Percentiles rank a stretch among this genome's conserved stretches.
Evolutionary conservation across 2,113 vertebrate species (phyloP).

Genomic region (Zosterops lateralis): DNA sequence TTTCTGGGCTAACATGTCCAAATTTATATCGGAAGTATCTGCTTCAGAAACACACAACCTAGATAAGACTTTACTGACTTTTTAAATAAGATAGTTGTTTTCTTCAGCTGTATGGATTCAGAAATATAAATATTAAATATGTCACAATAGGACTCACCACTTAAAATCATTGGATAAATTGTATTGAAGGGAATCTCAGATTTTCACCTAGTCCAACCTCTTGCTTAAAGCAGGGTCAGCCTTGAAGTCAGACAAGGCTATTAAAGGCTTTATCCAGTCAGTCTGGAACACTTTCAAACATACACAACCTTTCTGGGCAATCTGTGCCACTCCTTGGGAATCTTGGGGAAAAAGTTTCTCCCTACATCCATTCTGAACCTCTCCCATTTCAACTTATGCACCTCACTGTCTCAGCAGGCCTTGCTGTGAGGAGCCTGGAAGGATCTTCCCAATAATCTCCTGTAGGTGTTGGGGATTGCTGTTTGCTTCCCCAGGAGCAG

Average conservation of each 20-base stretch:
- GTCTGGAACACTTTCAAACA: background rate
- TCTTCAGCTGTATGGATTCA: background rate
- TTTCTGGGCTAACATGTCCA: background rate
- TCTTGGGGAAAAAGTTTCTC: background rate
- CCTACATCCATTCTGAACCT: background rate
- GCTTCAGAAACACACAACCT: background rate
- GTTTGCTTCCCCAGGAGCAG: background rate
- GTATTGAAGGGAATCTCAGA: background rate
- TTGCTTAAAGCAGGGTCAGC: background rate
- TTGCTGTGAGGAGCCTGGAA: background rate
- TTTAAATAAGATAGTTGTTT: background rate
- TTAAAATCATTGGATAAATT: background rate
- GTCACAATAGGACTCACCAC: background rate
- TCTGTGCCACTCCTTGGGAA: background rate
- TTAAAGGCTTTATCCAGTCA: background rate
- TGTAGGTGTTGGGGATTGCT: background rate
- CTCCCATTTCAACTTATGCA: accelerated
- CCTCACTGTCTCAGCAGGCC: background rate
- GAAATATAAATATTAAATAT: background rate
- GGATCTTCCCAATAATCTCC: background rate
- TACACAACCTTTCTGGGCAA: background rate
- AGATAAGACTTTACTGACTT: background rate
- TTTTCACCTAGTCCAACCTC: background rate
- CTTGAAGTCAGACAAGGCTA: background rate
- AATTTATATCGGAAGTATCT: background rate